phyloP scores from a whole-genome alignment of 64 coral and sea anemone genomes.

The Montipora efflorescens region DNA sequence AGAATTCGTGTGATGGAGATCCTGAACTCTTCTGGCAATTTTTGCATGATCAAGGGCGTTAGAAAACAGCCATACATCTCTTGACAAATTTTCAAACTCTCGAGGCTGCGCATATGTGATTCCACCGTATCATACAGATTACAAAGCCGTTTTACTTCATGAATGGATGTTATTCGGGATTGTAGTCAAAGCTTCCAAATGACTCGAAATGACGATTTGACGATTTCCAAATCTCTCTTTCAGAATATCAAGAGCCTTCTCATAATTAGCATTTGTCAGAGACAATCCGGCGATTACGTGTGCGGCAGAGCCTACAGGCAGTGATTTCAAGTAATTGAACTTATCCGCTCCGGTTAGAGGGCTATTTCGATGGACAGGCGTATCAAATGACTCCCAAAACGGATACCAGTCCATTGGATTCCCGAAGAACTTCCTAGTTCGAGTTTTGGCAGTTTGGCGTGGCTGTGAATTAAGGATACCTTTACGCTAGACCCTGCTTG shows the following conservation, averaged over 20 bases:
- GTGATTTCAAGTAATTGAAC: constrained; percentile 55
- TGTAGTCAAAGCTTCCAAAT: background rate
- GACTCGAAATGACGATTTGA: no score
- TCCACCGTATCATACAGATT: no score
- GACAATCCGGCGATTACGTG: constrained; percentile 43
- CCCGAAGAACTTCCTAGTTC: constrained; percentile 45
- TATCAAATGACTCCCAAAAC: constrained; percentile 57
- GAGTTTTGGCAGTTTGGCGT: constrained; percentile 56
- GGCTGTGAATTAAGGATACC: background rate
- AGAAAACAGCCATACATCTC: no score
- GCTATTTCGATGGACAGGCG: constrained; percentile 20
- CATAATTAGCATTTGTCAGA: constrained; percentile 48
- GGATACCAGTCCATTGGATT: constrained; percentile 2
- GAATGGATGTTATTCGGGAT: background rate
- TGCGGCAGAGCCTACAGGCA: background rate
- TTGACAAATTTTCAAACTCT: no score
- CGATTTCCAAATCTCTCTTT: no score
- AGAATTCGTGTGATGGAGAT: no score
- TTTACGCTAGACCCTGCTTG: background rate
- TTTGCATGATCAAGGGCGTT: no score
- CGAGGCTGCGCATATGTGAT: constrained; percentile 1
- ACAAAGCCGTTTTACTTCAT: background rate
- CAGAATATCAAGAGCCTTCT: background rate
- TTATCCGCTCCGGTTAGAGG: constrained; percentile 20
- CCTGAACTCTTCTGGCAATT: no score